Base-by-base conservation (phyloP, 2,888 invertebrate genomes). In the Drosophila ustulata region DNA sequence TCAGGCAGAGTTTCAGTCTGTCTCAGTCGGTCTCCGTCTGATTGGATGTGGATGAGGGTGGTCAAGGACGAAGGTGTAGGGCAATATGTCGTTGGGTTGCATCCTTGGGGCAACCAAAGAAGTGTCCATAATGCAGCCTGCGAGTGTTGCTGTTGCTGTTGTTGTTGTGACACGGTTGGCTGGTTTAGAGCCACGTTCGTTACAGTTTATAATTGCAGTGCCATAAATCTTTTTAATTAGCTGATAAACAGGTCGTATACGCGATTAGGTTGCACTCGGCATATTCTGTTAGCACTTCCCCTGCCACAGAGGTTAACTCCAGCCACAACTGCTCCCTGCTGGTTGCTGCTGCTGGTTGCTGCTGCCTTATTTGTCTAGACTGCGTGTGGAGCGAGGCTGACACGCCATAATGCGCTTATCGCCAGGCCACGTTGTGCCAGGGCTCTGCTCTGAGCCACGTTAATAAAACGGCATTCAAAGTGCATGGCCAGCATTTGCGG, bases 161-260 rank as follows among this genome's bases (percentile, higher is more conserved):
- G n/a, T n/a, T 61, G 39, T 59, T 41, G 58, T 51, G 58, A 52
- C 52, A 61, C 53, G 37, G 37, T 5, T 52, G 18, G 47, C 41
- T 18, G 23, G 30, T 28, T 47, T n/a, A 13, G 32, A 41, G 46
- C 56, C 39, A 11, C 46, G 9, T 55, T 30, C 30, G 37, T 46
- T 59, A 61, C 63, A 66, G 71, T 67, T 83, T 63, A 66, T 64
- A 66, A 63, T 53, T 78, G 72, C 72, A 71, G 62, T 45, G 64
- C 57, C 64, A 79, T 82, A 80, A 79, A 71, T 79, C 82, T 66
- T 65, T 69, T 79, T 82, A 79, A 82, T 76, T 82, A 82, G 65
- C 67, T 69, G 76, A 68, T 82, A 79, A 82, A 66, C 79, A 82
- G 58, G 67, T 82, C 64, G 68, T 71, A 77, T 74, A 52, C 58